phyloP scores from a whole-genome alignment of 1,140 invertebrate species.

The Kradibia gibbosae region DNA sequence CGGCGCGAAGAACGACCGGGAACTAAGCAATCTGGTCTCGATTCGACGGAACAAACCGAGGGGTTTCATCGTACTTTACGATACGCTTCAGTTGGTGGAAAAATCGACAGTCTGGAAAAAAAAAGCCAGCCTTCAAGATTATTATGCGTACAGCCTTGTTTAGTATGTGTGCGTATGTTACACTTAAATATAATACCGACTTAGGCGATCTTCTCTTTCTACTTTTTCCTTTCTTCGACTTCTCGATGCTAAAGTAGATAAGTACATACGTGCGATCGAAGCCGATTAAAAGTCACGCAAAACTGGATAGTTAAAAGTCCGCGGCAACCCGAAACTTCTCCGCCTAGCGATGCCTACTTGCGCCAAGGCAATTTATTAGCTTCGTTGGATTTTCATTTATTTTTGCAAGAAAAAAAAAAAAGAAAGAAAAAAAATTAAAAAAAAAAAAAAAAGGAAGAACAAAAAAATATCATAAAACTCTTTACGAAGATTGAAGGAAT shows the following conservation, averaged over 20 bases:
- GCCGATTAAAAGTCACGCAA: neutral
- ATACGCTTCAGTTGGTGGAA: slow-evolving; percentile 70
- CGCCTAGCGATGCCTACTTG: no score
- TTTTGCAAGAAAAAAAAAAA: no score
- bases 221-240: neutral
- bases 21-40: slow-evolving; percentile 69
- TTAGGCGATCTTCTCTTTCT: neutral
- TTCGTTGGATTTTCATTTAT: no score
- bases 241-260: neutral
- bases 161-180: neutral
- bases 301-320: neutral
- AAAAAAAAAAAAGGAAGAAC: no score
- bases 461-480: no score
- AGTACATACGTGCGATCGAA: neutral
- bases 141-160: slow-evolving; percentile 5
- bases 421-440: no score
- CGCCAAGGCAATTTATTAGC: no score
- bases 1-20: slow-evolving; percentile 65
- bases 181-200: neutral
- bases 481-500: no score
- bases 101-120: slow-evolving; percentile 72
- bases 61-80: slow-evolving; percentile 50
- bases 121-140: slow-evolving; percentile 59
- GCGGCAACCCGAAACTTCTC: neutral
- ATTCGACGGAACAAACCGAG: slow-evolving; percentile 63